Evolutionary conservation across 2,888 invertebrate genomes (phyloP).

Genomic region (Hyposoter didymator): DNA sequence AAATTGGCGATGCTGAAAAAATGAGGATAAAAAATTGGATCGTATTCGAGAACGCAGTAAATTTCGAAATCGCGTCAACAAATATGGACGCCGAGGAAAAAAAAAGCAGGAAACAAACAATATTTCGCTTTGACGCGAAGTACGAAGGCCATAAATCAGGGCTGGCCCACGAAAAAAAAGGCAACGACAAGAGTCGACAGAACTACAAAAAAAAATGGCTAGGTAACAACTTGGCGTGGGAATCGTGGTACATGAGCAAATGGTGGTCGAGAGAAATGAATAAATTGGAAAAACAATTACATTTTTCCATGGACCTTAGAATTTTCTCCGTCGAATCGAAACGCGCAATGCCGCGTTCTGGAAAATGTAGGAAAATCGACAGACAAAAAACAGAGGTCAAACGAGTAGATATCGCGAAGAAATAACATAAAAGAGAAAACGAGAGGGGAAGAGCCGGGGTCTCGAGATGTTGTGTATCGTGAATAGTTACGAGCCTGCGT

Average conservation of each 20-base stretch:
- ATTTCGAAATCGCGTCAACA: background rate
- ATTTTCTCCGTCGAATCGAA: background rate
- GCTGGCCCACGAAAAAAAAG: background rate
- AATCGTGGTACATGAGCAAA: too few relatives aligned
- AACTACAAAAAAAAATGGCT: background rate
- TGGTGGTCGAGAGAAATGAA: too few relatives aligned
- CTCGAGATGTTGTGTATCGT: conserved; percentile 12
- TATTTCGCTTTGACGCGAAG: background rate
- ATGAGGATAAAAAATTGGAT: background rate
- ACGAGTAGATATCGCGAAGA: background rate
- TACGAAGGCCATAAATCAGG: background rate
- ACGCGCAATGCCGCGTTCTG: background rate
- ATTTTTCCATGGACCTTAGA: background rate
- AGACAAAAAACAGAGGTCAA: background rate
- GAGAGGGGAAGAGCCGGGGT: background rate
- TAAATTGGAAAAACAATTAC: background rate
- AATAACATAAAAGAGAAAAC: conserved; percentile 8
- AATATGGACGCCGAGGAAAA: background rate
- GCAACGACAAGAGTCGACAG: background rate
- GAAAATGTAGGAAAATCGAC: background rate
- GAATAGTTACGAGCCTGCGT: conserved; percentile 8
- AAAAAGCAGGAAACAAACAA: background rate
- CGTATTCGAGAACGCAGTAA: background rate
- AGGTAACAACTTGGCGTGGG: too few relatives aligned
- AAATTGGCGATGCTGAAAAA: background rate